A percentile compares a stretch with the other conserved stretches of the same genome.
Conservation (phyloP, 1,140 invertebrate species). For the Lethocerus indicus region DNA sequence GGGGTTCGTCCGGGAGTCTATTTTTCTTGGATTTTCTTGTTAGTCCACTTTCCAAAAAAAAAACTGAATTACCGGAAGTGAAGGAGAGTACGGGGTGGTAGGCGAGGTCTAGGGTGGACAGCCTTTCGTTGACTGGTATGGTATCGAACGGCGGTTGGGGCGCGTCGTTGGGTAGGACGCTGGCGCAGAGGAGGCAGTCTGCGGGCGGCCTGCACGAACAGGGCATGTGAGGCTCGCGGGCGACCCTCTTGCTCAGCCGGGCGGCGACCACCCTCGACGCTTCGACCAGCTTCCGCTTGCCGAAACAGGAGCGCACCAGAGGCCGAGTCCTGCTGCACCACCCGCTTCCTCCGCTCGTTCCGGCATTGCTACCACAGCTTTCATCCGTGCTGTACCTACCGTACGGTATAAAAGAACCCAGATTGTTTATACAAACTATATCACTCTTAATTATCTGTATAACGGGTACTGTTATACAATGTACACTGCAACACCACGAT, state of each 20-base stretch:
- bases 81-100: conserved; percentile 81
- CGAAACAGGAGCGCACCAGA: conserved; percentile 40
- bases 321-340: conserved; percentile 31
- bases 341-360: background rate
- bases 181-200: conserved; percentile 57
- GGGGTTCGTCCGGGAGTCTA: no score
- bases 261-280: conserved; percentile 47
- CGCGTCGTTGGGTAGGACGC: conserved; percentile 44
- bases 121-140: conserved; percentile 44
- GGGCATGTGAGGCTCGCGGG: conserved; percentile 44
- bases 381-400: no score
- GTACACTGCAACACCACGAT: no score
- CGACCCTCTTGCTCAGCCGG: conserved; percentile 51
- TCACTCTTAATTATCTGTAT: no score
- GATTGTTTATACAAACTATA: no score
- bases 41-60: no score
- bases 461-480: no score
- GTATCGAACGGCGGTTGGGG: conserved; percentile 36
- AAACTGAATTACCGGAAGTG: conserved; percentile 36
- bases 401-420: no score
- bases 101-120: conserved; percentile 61
- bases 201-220: conserved; percentile 50
- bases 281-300: conserved; percentile 56
- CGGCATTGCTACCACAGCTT: no score
- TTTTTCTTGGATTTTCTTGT: no score